Evolutionary conservation across 2,113 vertebrate genomes (phyloP).

Genomic region (Lasiurus cinereus): DNA sequence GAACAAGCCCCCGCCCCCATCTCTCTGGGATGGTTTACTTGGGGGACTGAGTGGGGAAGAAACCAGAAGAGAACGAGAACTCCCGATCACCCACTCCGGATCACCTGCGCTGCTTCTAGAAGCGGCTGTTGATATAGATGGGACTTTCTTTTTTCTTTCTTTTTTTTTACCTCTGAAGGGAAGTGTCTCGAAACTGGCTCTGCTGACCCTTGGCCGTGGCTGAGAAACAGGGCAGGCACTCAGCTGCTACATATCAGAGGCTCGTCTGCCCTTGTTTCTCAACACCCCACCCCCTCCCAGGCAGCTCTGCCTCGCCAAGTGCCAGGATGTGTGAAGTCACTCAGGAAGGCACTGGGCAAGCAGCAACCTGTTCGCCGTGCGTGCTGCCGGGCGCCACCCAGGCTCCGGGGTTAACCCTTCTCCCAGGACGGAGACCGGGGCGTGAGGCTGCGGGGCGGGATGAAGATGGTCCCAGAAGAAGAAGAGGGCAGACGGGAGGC

Average conservation of each 20-base stretch:
- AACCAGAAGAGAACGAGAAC: not conserved
- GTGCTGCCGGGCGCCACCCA: conserved; percentile 59
- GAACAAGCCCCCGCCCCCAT: not conserved
- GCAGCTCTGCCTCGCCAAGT: conserved; percentile 63
- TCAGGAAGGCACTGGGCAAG: conserved; percentile 79
- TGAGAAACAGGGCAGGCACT: conserved; percentile 51
- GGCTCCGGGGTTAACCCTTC: conserved; percentile 64
- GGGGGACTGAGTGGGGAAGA: not conserved
- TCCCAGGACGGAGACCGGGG: not conserved
- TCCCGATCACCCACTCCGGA: not conserved
- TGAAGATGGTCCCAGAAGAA: not conserved
- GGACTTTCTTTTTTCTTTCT: not conserved
- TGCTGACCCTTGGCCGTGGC: conserved; percentile 49
- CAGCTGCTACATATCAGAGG: conserved; percentile 63
- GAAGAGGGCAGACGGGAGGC: not conserved
- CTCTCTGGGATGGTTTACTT: not conserved
- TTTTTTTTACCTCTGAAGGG: not conserved
- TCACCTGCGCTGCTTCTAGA: conserved; percentile 2
- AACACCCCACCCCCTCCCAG: not conserved
- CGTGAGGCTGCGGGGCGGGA: not conserved
- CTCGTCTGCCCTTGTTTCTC: conserved; percentile 40
- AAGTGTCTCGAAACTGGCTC: conserved; percentile 51
- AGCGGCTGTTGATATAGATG: not conserved
- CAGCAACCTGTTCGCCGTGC: conserved; percentile 81
- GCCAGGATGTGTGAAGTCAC: conserved; percentile 81